Conservation (phyloP, 2,888 invertebrate genomes). For the Cephus runcator region DNA sequence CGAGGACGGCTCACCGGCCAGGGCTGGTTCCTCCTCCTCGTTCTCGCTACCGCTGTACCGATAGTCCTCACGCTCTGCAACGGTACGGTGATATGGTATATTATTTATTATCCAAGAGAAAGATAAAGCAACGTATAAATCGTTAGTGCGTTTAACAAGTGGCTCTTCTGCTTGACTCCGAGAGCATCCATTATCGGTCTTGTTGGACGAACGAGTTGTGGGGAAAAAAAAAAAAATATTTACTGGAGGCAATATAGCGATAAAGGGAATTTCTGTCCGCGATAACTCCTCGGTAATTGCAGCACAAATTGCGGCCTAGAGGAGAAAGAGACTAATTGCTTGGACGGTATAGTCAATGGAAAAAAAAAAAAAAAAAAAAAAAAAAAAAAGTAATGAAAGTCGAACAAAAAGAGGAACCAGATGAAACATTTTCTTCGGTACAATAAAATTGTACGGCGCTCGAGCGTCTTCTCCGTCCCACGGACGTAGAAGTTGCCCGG, state of each 20-base stretch:
- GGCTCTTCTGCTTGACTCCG: not conserved
- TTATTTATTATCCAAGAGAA: not conserved
- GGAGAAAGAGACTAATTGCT: not conserved
- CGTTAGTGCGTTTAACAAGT: not conserved
- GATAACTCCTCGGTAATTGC: not conserved
- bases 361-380: not conserved
- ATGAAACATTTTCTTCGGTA: not conserved
- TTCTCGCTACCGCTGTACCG: constrained; percentile 96
- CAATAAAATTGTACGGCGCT: not conserved
- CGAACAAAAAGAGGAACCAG: not conserved
- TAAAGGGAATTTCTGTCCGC: not conserved
- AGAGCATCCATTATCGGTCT: not conserved
- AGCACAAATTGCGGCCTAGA: not conserved
- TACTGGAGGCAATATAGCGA: not conserved
- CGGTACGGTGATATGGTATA: not conserved
- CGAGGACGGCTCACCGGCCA: constrained; percentile 94
- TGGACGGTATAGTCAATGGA: not conserved
- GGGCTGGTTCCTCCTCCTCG: constrained; percentile 92
- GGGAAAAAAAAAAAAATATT: not conserved
- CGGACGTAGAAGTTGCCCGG: not conserved
- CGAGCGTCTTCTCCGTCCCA: not conserved
- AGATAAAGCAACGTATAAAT: not conserved
- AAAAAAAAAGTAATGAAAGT: not conserved
- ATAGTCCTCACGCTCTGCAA: constrained; percentile 66
- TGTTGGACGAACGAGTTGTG: not conserved